A percentile compares a stretch with the other conserved stretches of the same genome.
Evolutionary conservation across 2,888 invertebrate genomes (phyloP).

Genomic region (Parthenolecanium corni): DNA sequence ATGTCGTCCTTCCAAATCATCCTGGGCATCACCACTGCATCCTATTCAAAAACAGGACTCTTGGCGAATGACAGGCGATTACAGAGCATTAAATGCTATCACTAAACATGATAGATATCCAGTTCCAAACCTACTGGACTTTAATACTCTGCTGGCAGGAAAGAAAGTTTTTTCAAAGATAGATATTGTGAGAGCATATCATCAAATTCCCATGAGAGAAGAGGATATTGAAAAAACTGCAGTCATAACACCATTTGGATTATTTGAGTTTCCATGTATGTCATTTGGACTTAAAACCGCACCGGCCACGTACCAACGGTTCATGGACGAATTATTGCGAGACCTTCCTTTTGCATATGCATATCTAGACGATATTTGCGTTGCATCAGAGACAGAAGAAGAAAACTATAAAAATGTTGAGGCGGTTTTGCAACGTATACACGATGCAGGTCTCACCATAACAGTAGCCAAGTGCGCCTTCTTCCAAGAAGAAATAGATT

Average conservation of each 20-base stretch:
- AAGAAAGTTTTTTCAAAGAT: slow-evolving; percentile 29
- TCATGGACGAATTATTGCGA: not conserved
- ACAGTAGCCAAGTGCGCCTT: not conserved
- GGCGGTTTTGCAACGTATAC: not conserved
- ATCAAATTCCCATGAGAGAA: slow-evolving; percentile 34
- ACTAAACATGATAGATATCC: slow-evolving; percentile 6
- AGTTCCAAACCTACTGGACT: slow-evolving; percentile 18
- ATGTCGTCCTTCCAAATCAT: not conserved
- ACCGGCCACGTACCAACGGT: slow-evolving; percentile 14
- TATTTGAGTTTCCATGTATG: slow-evolving; percentile 32
- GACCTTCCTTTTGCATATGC: not conserved
- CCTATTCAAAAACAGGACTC: not conserved
- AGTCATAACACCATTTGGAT: slow-evolving; percentile 34
- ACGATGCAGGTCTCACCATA: not conserved
- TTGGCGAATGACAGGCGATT: slow-evolving; percentile 14
- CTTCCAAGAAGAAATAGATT: not conserved
- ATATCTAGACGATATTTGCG: slow-evolving; percentile 11
- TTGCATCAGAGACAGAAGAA: not conserved
- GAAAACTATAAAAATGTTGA: not conserved
- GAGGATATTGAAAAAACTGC: slow-evolving; percentile 35
- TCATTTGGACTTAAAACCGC: slow-evolving; percentile 33
- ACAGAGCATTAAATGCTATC: slow-evolving; percentile 1
- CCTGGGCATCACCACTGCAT: slow-evolving; percentile 10
- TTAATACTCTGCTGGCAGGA: slow-evolving; percentile 16
- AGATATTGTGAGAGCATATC: slow-evolving; percentile 33